Conservation (phyloP, 2,113 vertebrate species). For the Typhlomys cinereus region DNA sequence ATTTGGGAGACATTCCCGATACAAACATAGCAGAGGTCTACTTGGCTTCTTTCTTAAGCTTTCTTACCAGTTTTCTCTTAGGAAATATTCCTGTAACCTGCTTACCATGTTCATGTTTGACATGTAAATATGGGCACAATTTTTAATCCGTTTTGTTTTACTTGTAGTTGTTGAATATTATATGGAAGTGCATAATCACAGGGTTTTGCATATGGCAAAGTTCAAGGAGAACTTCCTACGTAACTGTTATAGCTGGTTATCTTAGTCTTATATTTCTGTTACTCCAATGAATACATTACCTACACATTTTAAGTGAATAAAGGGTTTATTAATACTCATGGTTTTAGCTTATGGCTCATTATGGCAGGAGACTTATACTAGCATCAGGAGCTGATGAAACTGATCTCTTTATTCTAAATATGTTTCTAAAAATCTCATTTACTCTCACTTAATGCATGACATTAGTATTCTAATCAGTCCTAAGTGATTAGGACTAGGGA, state of each 20-base stretch:
- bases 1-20: neutral
- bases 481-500: neutral
- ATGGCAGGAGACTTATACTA: no score
- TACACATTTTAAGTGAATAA: no score
- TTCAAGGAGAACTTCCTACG: slow-evolving; percentile 1
- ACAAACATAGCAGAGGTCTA: neutral
- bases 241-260: neutral
- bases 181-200: neutral
- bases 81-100: neutral
- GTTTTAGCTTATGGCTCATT: no score
- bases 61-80: slow-evolving; percentile 19
- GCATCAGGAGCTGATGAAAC: no score
- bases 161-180: slow-evolving; percentile 39
- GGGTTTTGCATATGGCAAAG: neutral
- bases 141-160: slow-evolving; percentile 26
- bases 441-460: neutral
- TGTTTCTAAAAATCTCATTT: neutral
- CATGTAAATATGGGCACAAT: neutral
- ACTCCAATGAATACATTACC: no score
- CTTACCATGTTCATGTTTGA: neutral
- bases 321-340: no score
- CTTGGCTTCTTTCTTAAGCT: slow-evolving; percentile 37
- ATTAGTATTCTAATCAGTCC: neutral
- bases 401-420: slow-evolving; percentile 37
- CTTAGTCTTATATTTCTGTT: no score